These are phyloP conservation scores for Yponomeuta plumbellus DNA, from an alignment of 2,888 invertebrate species.

Conservation along the genomic window DNA sequence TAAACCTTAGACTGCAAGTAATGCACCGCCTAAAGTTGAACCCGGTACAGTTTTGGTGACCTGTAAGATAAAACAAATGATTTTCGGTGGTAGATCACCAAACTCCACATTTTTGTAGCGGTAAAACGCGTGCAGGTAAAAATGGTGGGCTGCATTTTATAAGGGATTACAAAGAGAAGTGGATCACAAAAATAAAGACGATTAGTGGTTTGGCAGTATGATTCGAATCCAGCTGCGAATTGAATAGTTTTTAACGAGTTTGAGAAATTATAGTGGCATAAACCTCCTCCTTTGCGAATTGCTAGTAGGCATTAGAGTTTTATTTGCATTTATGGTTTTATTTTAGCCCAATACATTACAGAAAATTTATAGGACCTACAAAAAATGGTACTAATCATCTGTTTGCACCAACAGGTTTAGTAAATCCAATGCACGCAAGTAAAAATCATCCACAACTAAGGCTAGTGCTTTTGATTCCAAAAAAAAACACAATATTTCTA, in stretches of 20 bases:
- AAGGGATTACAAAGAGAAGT: not conserved
- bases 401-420: no score
- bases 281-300: not conserved
- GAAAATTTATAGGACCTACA: no score
- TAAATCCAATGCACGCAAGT: no score
- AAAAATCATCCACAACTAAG: no score
- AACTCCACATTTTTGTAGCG: not conserved
- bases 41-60: not conserved
- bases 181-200: not conserved
- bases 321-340: not conserved
- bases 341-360: no score
- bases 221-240: constrained; percentile 2
- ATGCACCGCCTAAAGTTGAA: constrained; percentile 26
- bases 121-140: not conserved
- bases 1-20: constrained; percentile 44
- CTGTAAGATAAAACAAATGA: not conserved
- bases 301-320: not conserved
- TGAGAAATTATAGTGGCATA: constrained; percentile 1
- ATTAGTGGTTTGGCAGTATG: not conserved
- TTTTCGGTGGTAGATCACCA: not conserved
- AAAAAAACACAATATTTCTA: no score
- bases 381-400: no score
- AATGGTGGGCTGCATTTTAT: not conserved
- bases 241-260: constrained; percentile 9
- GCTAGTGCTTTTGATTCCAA: no score